Evolutionary conservation across 2,113 vertebrate genomes (phyloP).

Genomic region (Silurus glanis): DNA sequence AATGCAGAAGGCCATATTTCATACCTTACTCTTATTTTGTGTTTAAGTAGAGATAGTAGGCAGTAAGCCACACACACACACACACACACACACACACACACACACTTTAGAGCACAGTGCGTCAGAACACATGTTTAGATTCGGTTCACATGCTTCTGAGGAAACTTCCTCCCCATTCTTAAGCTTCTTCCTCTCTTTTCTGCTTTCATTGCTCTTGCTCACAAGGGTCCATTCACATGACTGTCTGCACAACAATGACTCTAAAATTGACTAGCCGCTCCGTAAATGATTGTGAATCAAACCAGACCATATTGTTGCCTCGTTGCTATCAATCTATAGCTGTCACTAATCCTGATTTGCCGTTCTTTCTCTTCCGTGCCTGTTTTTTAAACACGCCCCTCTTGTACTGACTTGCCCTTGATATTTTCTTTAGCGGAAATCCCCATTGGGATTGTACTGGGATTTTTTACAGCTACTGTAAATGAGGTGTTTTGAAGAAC

Average conservation of each 20-base stretch:
- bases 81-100: not conserved
- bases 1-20: not conserved
- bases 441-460: not conserved
- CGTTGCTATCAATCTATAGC: constrained; percentile 12
- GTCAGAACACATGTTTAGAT: constrained; percentile 14
- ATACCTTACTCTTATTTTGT: not conserved
- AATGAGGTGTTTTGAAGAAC: not conserved
- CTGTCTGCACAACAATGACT: constrained; percentile 31
- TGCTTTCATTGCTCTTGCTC: constrained; percentile 9
- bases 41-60: not conserved
- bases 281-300: constrained; percentile 17
- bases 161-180: constrained; percentile 64
- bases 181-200: constrained; percentile 54
- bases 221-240: constrained; percentile 13
- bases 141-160: constrained; percentile 42
- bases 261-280: constrained; percentile 15
- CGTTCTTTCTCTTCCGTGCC: not conserved
- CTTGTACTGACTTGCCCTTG: not conserved
- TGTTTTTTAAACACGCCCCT: not conserved
- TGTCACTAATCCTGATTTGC: not conserved
- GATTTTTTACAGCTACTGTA: not conserved
- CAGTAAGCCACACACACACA: not conserved
- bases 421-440: not conserved
- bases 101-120: not conserved
- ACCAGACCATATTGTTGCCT: constrained; percentile 11